Conservation (phyloP, 2,113 vertebrate species). For the Corythaeola cristata region DNA sequence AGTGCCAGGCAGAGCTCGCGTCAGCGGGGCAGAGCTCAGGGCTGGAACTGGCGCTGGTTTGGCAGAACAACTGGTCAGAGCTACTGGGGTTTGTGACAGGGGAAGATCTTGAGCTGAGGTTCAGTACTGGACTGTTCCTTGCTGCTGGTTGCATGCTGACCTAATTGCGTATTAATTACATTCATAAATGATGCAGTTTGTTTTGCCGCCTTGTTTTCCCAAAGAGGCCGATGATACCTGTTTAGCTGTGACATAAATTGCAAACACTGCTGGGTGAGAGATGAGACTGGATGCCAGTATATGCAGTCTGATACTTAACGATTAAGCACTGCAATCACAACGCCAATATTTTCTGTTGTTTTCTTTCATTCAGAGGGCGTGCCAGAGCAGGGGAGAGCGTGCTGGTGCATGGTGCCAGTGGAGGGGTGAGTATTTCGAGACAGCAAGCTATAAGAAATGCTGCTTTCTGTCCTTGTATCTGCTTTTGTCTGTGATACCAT, state of each 20-base stretch:
- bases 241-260: neutral
- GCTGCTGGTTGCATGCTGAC: neutral
- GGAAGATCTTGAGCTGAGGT: neutral
- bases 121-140: neutral
- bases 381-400: slow-evolving; percentile 84
- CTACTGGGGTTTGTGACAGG: neutral
- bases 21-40: neutral
- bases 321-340: neutral
- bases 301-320: neutral
- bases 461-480: neutral
- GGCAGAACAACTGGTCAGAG: neutral
- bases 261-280: neutral
- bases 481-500: neutral
- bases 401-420: slow-evolving; percentile 92
- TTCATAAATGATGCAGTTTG: neutral
- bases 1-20: neutral
- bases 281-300: neutral
- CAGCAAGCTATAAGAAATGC: neutral
- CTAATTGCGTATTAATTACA: neutral
- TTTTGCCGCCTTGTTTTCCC: neutral
- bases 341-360: neutral
- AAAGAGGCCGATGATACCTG: neutral
- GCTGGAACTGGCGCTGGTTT: neutral
- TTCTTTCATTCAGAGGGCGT: slow-evolving; percentile 74
- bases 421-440: slow-evolving; percentile 83